A percentile compares a stretch with the other conserved stretches of the same genome.
These are phyloP conservation scores for Acrobasis suavella DNA, from an alignment of 2,888 invertebrate genomes.

Conservation along the genomic window DNA sequence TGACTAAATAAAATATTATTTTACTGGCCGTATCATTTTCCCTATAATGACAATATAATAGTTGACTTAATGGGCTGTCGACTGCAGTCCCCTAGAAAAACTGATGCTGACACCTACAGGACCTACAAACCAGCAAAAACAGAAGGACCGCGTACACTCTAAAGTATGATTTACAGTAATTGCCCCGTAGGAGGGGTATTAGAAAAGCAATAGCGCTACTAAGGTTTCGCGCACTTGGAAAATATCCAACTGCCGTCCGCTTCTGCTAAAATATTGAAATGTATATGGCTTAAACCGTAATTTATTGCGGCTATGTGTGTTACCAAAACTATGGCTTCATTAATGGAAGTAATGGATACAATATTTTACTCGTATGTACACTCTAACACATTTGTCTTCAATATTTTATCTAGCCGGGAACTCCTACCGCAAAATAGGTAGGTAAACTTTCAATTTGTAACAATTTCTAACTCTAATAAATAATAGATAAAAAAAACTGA, in stretches of 20 bases:
- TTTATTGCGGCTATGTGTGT: conserved; percentile 1
- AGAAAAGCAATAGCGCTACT: conserved; percentile 15
- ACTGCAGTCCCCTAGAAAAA: no score
- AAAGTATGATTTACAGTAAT: conserved; percentile 16
- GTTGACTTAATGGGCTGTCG: no score
- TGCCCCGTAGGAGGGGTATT: conserved; percentile 6
- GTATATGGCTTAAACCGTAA: conserved; percentile 16
- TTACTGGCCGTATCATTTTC: no score
- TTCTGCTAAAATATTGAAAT: conserved; percentile 16
- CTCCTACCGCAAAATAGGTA: no score
- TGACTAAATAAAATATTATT: no score
- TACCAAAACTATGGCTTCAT: neutral
- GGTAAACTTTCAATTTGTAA: no score
- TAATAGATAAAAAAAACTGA: no score
- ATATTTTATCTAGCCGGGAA: no score
- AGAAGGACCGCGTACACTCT: neutral
- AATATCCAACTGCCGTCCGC: conserved; percentile 16
- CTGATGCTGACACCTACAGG: no score
- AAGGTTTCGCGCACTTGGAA: conserved; percentile 13
- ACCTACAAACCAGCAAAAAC: neutral
- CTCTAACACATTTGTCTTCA: no score
- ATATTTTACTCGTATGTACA: neutral
- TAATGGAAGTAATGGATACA: neutral
- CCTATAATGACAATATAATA: no score
- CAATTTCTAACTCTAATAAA: no score